Conservation (phyloP, 2,888 invertebrate genomes). For the Drosophila emarginata region DNA sequence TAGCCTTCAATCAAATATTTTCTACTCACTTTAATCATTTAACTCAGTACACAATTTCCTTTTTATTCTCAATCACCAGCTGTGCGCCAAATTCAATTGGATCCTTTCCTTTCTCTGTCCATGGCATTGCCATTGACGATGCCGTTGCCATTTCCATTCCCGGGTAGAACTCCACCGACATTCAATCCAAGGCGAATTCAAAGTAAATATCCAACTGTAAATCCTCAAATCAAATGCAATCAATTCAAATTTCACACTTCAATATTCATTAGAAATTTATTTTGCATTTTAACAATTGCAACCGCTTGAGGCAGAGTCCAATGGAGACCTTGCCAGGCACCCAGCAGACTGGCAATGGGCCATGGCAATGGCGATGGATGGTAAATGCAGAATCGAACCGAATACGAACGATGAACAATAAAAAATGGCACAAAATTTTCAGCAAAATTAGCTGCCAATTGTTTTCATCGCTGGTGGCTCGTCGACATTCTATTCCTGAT, state of each 20-base stretch:
- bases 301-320: slow-evolving; percentile 8
- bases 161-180: background rate
- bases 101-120: slow-evolving; percentile 10
- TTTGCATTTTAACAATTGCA: slow-evolving; percentile 63
- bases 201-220: slow-evolving; percentile 66
- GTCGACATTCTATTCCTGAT: slow-evolving; percentile 60
- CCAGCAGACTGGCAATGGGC: slow-evolving; percentile 31
- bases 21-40: background rate
- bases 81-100: slow-evolving; percentile 13
- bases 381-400: slow-evolving; percentile 7
- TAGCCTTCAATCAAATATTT: slow-evolving; percentile 1
- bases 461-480: slow-evolving; percentile 54
- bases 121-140: background rate
- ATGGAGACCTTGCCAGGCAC: slow-evolving; percentile 25
- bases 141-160: too few relatives aligned
- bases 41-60: background rate
- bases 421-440: slow-evolving; percentile 64
- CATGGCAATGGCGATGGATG: background rate
- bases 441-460: slow-evolving; percentile 75
- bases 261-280: slow-evolving; percentile 75
- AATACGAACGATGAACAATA: slow-evolving; percentile 30
- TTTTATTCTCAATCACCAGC: background rate
- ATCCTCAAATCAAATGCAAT: slow-evolving; percentile 73
- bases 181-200: slow-evolving; percentile 20
- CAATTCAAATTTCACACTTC: slow-evolving; percentile 76